Conservation (phyloP, 2,888 invertebrate species). For the Diachrysia chrysitis region DNA sequence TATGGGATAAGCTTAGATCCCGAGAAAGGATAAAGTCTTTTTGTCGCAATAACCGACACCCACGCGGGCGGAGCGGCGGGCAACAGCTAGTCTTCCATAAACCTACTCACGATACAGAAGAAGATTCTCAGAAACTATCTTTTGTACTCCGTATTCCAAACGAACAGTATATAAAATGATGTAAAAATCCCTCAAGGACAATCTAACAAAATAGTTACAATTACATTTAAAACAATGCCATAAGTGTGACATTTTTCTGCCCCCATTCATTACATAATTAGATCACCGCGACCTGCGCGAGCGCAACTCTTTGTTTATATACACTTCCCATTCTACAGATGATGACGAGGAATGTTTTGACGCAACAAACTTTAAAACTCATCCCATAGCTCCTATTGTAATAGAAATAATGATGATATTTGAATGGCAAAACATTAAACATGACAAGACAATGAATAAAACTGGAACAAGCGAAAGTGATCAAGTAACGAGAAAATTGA, state of each 20-base stretch:
- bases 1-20: no score
- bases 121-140: no score
- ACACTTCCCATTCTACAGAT: constrained; percentile 26
- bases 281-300: constrained; percentile 20
- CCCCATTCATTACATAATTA: constrained; percentile 43
- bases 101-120: no score
- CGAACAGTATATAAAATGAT: no score
- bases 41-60: no score
- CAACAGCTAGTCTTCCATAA: no score
- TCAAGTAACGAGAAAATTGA: constrained; percentile 57
- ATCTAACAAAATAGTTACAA: constrained; percentile 23
- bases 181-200: not conserved
- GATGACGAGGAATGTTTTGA: constrained; percentile 33
- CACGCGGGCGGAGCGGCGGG: no score
- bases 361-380: constrained; percentile 22
- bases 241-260: constrained; percentile 27
- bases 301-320: constrained; percentile 44
- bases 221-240: constrained; percentile 19
- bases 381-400: constrained; percentile 26
- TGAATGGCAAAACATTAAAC: constrained; percentile 22
- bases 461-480: constrained; percentile 57
- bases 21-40: no score
- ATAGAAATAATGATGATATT: constrained; percentile 39
- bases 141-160: no score
- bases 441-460: constrained; percentile 50